phyloP scores from a whole-genome alignment of 23 tunicate species.

The Diplosoma virens region DNA sequence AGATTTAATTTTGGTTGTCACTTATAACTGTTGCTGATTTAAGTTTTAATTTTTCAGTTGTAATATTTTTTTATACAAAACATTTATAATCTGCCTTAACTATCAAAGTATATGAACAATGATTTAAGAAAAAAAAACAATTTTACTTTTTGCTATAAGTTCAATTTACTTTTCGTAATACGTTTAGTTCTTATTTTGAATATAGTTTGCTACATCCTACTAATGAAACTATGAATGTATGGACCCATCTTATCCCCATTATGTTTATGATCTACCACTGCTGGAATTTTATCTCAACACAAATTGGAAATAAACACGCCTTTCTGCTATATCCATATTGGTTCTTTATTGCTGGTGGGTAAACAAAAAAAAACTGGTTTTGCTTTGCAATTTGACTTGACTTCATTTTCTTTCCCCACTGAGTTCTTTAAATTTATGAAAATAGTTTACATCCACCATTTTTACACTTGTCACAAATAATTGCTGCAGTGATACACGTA shows the following conservation, averaged over 20 bases:
- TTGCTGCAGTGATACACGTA: too few relatives aligned
- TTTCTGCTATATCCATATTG: conserved; percentile 40
- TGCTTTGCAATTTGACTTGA: too few relatives aligned
- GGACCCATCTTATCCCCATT: conserved; percentile 69
- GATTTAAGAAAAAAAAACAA: background rate
- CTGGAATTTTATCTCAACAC: conserved; percentile 8
- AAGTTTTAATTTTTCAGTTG: too few relatives aligned
- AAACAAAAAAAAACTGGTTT: background rate
- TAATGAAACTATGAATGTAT: conserved; percentile 70
- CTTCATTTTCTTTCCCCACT: too few relatives aligned
- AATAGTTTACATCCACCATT: too few relatives aligned
- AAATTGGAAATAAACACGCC: conserved; percentile 9
- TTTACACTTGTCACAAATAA: too few relatives aligned
- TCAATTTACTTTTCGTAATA: background rate
- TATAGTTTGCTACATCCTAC: conserved; percentile 60
- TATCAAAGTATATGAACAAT: too few relatives aligned
- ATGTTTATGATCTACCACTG: conserved; percentile 24
- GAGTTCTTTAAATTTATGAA: too few relatives aligned
- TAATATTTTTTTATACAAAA: too few relatives aligned
- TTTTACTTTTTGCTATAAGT: background rate
- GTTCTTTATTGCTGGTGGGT: conserved; percentile 52
- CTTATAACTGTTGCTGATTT: too few relatives aligned
- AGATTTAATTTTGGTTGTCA: too few relatives aligned
- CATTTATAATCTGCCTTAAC: too few relatives aligned
- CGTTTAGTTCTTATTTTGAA: background rate